These are phyloP conservation scores for Vidua chalybeata DNA, from an alignment of 2,113 vertebrate species.

Conservation along the genomic window DNA sequence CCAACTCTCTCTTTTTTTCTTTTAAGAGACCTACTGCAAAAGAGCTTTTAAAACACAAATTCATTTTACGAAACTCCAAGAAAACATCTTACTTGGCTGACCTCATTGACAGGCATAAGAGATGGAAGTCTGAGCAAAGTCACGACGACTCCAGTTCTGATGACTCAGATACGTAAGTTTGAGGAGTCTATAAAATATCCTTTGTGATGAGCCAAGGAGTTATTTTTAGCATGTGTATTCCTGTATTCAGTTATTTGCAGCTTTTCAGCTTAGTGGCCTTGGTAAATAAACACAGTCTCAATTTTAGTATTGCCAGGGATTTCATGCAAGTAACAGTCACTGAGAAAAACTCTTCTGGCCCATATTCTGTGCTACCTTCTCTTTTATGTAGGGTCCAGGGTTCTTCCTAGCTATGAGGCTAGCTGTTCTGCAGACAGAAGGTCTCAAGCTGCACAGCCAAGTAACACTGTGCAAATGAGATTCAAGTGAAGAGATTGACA, in stretches of 20 bases:
- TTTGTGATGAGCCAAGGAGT: not conserved
- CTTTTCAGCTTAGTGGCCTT: not conserved
- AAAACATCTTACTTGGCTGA: slow-evolving; percentile 94
- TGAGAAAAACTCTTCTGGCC: not conserved
- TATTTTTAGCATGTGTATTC: not conserved
- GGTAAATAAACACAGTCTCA: not conserved
- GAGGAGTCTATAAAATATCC: not conserved
- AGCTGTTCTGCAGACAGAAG: not conserved
- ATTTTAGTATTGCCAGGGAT: not conserved
- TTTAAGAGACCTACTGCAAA: slow-evolving; percentile 92
- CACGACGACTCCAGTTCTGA: slow-evolving; percentile 89
- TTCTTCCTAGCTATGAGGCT: not conserved
- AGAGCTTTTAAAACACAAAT: slow-evolving; percentile 95
- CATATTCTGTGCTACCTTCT: not conserved
- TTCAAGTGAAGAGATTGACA: not conserved
- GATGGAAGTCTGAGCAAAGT: slow-evolving; percentile 91
- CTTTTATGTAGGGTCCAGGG: not conserved
- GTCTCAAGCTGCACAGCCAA: not conserved
- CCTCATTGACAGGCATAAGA: slow-evolving; percentile 93
- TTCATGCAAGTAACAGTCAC: not conserved
- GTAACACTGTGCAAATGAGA: not conserved
- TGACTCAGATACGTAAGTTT: slow-evolving; percentile 87
- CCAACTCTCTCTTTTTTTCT: not conserved
- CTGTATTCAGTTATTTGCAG: not conserved
- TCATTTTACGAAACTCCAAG: slow-evolving; percentile 91